A percentile compares a stretch with the other conserved stretches of the same genome.
Conservation (phyloP, 92 coral and sea anemone genomes). For the Heliopora coerulea region DNA sequence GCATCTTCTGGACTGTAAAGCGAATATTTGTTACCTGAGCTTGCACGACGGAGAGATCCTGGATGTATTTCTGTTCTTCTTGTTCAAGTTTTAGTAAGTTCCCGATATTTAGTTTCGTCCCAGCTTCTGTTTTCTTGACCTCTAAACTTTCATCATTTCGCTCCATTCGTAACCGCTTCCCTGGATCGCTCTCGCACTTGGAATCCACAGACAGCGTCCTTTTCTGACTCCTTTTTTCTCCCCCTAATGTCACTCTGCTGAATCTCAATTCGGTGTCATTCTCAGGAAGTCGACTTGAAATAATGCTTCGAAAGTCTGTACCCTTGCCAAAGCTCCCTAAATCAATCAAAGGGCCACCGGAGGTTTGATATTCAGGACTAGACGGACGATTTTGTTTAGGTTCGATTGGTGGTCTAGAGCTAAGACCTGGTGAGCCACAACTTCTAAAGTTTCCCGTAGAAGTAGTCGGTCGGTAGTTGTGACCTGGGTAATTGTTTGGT, state of each 20-base stretch:
- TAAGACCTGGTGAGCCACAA: constrained; percentile 6
- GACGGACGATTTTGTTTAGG: constrained; percentile 4
- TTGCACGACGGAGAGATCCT: constrained; percentile 68
- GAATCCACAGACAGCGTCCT: constrained; percentile 16
- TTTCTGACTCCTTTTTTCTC: neutral
- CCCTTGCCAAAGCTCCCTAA: constrained; percentile 30
- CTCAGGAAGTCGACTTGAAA: constrained; percentile 8
- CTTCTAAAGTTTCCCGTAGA: neutral
- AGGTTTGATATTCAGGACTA: neutral
- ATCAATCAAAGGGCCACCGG: constrained; percentile 28
- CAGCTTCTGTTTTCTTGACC: constrained; percentile 56
- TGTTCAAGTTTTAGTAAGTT: constrained; percentile 78
- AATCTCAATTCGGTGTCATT: neutral
- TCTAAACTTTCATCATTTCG: constrained; percentile 5
- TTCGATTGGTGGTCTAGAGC: constrained; percentile 13
- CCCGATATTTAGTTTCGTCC: constrained; percentile 59
- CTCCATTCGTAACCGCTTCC: constrained; percentile 32
- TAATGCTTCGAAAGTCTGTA: neutral
- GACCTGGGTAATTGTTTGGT: constrained; percentile 1
- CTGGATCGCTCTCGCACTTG: neutral
- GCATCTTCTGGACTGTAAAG: constrained; percentile 72
- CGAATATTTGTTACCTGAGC: constrained; percentile 63
- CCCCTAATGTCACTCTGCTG: neutral
- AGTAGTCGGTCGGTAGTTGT: neutral
- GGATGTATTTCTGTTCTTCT: constrained; percentile 80